A percentile compares a stretch with the other conserved stretches of the same genome.
Evolutionary conservation across 2,888 invertebrate genomes (phyloP).

Genomic region (Ephialtes manifestator): DNA sequence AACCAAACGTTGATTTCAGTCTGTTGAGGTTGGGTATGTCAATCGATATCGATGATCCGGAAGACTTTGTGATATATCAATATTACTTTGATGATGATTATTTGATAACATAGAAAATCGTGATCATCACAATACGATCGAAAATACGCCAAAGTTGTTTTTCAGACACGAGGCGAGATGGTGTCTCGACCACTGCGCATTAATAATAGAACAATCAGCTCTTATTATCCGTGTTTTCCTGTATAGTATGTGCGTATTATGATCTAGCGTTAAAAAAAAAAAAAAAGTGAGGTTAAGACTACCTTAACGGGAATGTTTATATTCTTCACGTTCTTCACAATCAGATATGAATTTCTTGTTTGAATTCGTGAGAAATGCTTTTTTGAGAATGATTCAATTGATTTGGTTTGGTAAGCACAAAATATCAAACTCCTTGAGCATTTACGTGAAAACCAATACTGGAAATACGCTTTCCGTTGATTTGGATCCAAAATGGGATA

Average conservation of each 20-base stretch:
- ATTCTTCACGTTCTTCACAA: not conserved
- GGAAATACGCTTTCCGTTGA: constrained; percentile 89
- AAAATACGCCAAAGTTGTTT: not conserved
- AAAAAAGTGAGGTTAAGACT: constrained; percentile 24
- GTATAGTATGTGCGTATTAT: constrained; percentile 15
- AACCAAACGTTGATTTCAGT: too few species aligned
- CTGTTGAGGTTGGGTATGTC: too few species aligned
- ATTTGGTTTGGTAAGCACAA: constrained; percentile 89
- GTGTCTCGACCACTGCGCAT: not conserved
- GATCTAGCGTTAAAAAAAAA: not conserved
- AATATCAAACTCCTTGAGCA: constrained; percentile 88
- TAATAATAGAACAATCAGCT: not conserved
- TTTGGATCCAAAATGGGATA: constrained; percentile 91
- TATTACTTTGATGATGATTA: too few species aligned
- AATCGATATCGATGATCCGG: too few species aligned
- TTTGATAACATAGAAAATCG: too few species aligned
- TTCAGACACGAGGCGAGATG: not conserved
- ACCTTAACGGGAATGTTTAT: constrained; percentile 31
- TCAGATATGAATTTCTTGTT: constrained; percentile 88
- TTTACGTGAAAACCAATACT: constrained; percentile 91
- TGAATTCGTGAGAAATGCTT: constrained; percentile 87
- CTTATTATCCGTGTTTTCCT: not conserved
- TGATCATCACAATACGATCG: not conserved
- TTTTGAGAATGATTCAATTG: constrained; percentile 89
- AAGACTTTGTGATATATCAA: too few species aligned